Evolutionary conservation across 2,113 vertebrate species (phyloP).

Genomic region (Pyxicephalus adspersus): DNA sequence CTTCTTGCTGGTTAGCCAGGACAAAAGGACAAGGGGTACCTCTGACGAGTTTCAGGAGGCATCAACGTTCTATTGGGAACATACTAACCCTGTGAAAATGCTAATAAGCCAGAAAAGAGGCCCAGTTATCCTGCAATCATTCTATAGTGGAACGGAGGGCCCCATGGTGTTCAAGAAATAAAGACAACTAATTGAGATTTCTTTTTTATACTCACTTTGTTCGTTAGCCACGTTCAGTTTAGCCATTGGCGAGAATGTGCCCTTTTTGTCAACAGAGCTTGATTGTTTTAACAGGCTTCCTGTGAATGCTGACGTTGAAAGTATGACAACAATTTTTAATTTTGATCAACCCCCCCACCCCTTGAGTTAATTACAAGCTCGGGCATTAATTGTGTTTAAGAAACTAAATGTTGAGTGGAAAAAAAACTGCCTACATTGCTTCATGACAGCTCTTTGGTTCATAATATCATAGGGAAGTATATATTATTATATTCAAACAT

Average conservation of each 20-base stretch:
- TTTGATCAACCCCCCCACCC: conserved; percentile 56
- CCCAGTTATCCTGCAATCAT: conserved; percentile 79
- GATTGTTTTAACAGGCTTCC: conserved; percentile 73
- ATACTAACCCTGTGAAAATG: conserved; percentile 78
- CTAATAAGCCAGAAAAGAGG: conserved; percentile 81
- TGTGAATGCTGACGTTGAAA: conserved; percentile 73
- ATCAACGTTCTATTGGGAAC: conserved; percentile 76
- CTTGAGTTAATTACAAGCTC: conserved; percentile 65
- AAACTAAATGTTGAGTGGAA: conserved; percentile 53
- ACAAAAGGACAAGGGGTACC: conserved; percentile 81
- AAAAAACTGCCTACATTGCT: conserved; percentile 67
- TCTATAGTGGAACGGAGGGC: conserved; percentile 79
- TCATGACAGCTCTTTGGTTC: conserved; percentile 68
- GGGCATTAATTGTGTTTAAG: conserved; percentile 67
- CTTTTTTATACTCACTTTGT: conserved; percentile 82
- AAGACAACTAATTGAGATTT: conserved; percentile 88
- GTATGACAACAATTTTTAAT: conserved; percentile 86
- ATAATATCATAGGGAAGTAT: conserved; percentile 19
- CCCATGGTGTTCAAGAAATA: conserved; percentile 83
- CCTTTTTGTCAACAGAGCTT: conserved; percentile 74
- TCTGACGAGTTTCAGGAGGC: conserved; percentile 79
- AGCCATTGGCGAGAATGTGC: conserved; percentile 76
- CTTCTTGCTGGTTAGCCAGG: conserved; percentile 78
- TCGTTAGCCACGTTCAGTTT: conserved; percentile 74
- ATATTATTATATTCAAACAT: conserved; percentile 68